Evolutionary conservation across 2,888 invertebrate genomes (phyloP).

Genomic region (Nasonia oneida): DNA sequence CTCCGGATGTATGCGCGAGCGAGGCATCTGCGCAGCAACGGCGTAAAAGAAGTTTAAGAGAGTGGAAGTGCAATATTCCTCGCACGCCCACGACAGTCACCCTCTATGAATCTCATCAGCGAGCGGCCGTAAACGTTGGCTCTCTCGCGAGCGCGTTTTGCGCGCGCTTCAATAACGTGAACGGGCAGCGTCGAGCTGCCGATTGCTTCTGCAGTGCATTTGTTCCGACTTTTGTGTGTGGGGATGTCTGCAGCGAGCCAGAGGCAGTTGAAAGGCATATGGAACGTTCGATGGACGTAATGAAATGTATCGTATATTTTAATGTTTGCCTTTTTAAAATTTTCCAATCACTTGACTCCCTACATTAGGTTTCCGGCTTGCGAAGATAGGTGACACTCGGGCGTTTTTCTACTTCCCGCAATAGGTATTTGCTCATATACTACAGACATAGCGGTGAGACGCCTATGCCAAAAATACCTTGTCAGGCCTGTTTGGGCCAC

Average conservation of each 20-base stretch:
- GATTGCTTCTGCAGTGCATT: not conserved
- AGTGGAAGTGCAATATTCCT: constrained; percentile 45
- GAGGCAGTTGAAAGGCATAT: not conserved
- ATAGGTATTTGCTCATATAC: too few species aligned
- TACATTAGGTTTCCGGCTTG: too few species aligned
- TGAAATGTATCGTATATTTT: not conserved
- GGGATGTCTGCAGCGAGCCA: not conserved
- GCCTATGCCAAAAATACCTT: too few species aligned
- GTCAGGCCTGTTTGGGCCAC: too few species aligned
- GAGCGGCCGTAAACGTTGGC: constrained; percentile 45
- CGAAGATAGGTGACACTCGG: too few species aligned
- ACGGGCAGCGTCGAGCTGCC: not conserved
- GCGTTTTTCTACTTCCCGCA: too few species aligned
- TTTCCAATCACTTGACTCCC: too few species aligned
- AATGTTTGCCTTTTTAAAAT: not conserved
- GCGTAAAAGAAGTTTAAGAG: not conserved
- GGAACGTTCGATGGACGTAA: not conserved
- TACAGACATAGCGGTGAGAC: too few species aligned
- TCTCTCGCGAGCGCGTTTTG: not conserved
- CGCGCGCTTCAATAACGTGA: not conserved
- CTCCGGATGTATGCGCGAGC: not conserved
- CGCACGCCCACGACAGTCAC: constrained; percentile 52
- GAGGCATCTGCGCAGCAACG: not conserved
- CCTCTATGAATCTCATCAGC: constrained; percentile 60
- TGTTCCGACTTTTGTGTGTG: not conserved